A percentile compares a stretch with the other conserved stretches of the same genome.
Conservation (phyloP, 2,113 vertebrate species). For the Mystacornis crossleyi region DNA sequence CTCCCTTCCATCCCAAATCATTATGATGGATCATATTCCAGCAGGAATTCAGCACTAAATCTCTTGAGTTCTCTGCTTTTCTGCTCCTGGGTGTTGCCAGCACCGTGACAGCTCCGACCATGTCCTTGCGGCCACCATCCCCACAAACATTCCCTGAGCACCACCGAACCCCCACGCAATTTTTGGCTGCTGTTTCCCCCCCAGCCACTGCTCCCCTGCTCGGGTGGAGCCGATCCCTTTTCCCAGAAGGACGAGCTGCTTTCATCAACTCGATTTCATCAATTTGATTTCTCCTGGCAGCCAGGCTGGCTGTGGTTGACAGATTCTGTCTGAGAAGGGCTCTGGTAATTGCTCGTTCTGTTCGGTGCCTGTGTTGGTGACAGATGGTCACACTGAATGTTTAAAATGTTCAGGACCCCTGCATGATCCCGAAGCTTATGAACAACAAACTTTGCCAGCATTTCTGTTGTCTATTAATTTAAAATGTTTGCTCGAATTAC, state of each 20-base stretch:
- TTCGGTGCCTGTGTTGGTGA: slow-evolving; percentile 49
- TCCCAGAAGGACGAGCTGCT: slow-evolving; percentile 46
- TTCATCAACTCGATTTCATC: slow-evolving; percentile 25
- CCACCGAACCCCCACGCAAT: accelerated
- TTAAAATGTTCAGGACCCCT: slow-evolving; percentile 67
- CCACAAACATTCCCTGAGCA: neutral
- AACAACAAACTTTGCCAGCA: slow-evolving; percentile 58
- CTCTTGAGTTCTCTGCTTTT: neutral
- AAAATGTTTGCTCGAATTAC: slow-evolving; percentile 35
- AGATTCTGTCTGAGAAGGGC: slow-evolving; percentile 74
- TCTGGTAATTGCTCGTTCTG: slow-evolving; percentile 75
- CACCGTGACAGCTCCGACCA: neutral
- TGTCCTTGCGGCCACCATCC: neutral
- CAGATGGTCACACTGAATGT: slow-evolving; percentile 78
- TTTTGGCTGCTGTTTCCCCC: neutral
- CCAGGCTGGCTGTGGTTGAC: slow-evolving; percentile 54
- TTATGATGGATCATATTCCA: neutral
- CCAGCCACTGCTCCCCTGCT: neutral
- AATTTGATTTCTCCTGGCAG: slow-evolving; percentile 69
- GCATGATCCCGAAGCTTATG: slow-evolving; percentile 24
- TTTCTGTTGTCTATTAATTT: slow-evolving; percentile 56
- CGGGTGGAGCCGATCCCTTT: neutral
- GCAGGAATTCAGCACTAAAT: neutral
- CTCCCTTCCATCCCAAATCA: neutral
- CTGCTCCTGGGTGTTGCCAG: neutral